Conservation (phyloP, 2,113 vertebrate genomes). For the Merops nubicus region DNA sequence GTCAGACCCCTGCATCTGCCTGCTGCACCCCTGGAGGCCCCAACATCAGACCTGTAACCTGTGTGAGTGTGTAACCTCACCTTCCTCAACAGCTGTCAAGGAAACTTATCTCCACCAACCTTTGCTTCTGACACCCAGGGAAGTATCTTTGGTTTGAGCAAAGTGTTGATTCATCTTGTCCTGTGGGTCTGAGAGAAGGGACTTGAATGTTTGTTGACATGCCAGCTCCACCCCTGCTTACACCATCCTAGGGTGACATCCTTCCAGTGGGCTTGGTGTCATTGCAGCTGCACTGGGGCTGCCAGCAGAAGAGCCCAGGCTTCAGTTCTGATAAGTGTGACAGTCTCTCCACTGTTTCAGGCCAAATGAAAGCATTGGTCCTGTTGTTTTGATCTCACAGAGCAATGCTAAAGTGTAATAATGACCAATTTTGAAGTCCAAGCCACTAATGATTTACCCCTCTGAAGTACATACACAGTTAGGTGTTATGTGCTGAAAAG, state of each 20-base stretch:
- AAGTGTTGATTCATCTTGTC: not conserved
- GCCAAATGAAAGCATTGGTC: not conserved
- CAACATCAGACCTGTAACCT: not conserved
- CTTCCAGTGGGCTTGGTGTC: not conserved
- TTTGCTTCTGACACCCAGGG: not conserved
- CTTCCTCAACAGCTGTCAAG: not conserved
- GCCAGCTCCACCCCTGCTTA: not conserved
- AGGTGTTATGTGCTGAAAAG: not conserved
- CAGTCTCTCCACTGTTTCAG: not conserved
- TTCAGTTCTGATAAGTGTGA: not conserved
- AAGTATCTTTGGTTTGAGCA: not conserved
- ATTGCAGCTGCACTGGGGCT: not conserved
- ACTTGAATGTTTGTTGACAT: not conserved
- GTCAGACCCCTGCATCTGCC: accelerated
- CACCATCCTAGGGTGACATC: accelerated
- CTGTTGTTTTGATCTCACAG: not conserved
- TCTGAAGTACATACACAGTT: not conserved
- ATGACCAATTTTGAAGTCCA: not conserved
- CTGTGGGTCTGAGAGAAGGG: not conserved
- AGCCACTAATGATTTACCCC: not conserved
- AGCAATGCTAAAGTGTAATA: not conserved
- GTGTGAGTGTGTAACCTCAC: not conserved
- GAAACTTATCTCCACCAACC: not conserved
- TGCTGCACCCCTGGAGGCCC: not conserved
- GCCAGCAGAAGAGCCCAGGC: not conserved